Evolutionary conservation across 2,888 invertebrate genomes (phyloP).

Genomic region (Gisinianus flammeolus): DNA sequence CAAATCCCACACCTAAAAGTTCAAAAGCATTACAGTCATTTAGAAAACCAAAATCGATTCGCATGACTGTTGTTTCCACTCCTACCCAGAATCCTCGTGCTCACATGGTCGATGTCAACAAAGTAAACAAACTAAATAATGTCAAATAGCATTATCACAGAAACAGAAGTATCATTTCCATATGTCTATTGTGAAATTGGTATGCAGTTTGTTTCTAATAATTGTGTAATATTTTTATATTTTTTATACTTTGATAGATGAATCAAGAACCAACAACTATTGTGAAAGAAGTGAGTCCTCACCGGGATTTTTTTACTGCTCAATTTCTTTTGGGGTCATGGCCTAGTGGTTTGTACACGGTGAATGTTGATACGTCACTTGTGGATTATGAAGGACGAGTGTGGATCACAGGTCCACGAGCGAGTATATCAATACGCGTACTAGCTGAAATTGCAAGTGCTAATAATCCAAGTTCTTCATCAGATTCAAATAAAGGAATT

Average conservation of each 20-base stretch:
- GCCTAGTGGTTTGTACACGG: slow-evolving; percentile 62
- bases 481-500: neutral
- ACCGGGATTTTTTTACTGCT: slow-evolving; percentile 92
- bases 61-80: slow-evolving; percentile 53
- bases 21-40: slow-evolving; percentile 39
- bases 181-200: neutral
- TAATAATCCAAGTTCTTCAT: neutral
- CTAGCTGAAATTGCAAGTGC: slow-evolving; percentile 66
- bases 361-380: slow-evolving; percentile 83
- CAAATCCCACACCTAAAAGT: neutral
- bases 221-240: neutral
- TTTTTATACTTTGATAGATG: slow-evolving; percentile 1
- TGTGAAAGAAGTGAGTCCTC: slow-evolving; percentile 72
- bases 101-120: slow-evolving; percentile 44
- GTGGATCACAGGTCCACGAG: slow-evolving; percentile 90
- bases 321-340: slow-evolving; percentile 82
- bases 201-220: neutral
- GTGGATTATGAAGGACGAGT: slow-evolving; percentile 81
- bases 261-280: slow-evolving; percentile 51
- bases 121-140: slow-evolving; percentile 49
- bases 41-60: slow-evolving; percentile 56
- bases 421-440: slow-evolving; percentile 76
- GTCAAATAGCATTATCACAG: neutral
- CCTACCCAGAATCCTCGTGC: slow-evolving; percentile 47
- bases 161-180: neutral